These are phyloP conservation scores for Ectropis crepuscularia DNA, from an alignment of 2,888 invertebrate species.

Conservation along the genomic window DNA sequence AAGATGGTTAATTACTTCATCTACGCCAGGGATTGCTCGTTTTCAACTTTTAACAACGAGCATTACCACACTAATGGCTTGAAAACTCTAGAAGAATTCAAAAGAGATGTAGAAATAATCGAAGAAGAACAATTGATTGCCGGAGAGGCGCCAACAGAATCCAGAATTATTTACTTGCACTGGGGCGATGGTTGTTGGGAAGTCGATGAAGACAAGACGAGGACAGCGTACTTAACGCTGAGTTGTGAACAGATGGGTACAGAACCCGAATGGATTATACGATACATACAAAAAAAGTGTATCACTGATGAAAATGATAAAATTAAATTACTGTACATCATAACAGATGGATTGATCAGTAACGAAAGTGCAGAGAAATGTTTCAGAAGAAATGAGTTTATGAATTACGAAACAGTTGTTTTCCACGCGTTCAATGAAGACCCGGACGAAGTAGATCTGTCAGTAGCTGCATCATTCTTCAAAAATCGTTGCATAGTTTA, in stretches of 20 bases:
- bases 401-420: conserved; percentile 51
- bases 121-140: conserved; percentile 33
- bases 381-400: conserved; percentile 42
- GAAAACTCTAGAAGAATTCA: conserved; percentile 45
- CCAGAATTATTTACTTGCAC: conserved; percentile 50
- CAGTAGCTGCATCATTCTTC: conserved; percentile 23
- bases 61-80: conserved; percentile 46
- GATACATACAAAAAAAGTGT: conserved; percentile 3
- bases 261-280: background rate
- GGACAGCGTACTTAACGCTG: background rate
- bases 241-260: background rate
- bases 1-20: background rate
- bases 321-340: conserved; percentile 32
- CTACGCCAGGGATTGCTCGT: conserved; percentile 2
- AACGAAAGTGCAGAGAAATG: conserved; percentile 21
- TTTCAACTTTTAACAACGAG: conserved; percentile 2
- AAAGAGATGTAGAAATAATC: conserved; percentile 43
- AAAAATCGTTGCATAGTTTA: conserved; percentile 48
- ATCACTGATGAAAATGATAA: conserved; percentile 32
- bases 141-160: conserved; percentile 34
- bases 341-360: conserved; percentile 50
- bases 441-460: conserved; percentile 39
- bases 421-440: conserved; percentile 47
- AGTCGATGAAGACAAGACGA: conserved; percentile 41
- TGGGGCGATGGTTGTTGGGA: conserved; percentile 47